Conservation (phyloP, 1,140 invertebrate genomes). For the Nylanderia fulva region DNA sequence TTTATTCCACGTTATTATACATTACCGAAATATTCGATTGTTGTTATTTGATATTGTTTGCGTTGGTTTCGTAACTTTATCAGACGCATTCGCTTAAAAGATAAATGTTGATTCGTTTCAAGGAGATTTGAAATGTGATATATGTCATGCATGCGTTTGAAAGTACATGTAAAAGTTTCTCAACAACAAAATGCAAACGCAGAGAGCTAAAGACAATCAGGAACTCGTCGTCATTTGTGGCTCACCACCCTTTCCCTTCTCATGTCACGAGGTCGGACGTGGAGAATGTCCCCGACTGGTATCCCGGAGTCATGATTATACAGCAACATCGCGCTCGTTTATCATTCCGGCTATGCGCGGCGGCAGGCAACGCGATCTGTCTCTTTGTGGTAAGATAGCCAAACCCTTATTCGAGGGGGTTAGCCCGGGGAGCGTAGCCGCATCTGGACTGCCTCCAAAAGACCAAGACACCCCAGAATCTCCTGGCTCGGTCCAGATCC, state of each 20-base stretch:
- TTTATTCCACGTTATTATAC: constrained; percentile 3
- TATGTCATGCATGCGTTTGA: not conserved
- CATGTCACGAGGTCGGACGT: constrained; percentile 40
- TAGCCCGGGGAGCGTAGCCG: constrained; percentile 69
- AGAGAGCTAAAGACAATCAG: constrained; percentile 17
- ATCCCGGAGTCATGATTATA: constrained; percentile 77
- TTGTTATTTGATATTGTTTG: too few species aligned
- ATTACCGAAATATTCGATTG: not conserved
- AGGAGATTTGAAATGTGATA: not conserved
- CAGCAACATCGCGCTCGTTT: constrained; percentile 81
- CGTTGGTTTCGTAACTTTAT: not conserved
- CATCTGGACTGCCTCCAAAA: constrained; percentile 83
- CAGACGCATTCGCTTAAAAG: not conserved
- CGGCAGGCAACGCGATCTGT: constrained; percentile 79
- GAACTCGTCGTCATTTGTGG: constrained; percentile 44
- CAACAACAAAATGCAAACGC: constrained; percentile 19
- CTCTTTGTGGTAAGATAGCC: constrained; percentile 81
- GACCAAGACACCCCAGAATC: constrained; percentile 80
- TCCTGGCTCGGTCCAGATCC: constrained; percentile 70
- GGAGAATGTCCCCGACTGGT: constrained; percentile 61
- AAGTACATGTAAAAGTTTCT: constrained; percentile 30
- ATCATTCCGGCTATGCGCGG: constrained; percentile 77
- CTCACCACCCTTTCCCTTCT: not conserved
- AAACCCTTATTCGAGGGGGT: constrained; percentile 75
- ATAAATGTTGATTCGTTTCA: not conserved